Conservation (phyloP, 2,113 vertebrate genomes). For the Pycnonotus jocosus region DNA sequence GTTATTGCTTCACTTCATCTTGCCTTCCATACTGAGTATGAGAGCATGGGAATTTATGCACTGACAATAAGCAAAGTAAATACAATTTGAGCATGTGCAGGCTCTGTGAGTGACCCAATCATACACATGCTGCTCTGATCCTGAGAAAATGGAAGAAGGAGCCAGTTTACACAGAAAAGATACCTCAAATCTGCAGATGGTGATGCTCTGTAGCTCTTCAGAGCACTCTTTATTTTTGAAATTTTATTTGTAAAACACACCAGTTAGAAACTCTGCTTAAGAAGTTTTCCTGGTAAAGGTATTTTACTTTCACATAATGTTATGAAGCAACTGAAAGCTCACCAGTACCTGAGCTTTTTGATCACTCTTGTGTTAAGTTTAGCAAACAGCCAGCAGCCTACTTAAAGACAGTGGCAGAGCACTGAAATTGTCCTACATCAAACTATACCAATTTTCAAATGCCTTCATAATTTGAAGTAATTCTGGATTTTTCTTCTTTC, state of each 20-base stretch:
- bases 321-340: neutral
- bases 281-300: neutral
- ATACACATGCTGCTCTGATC: neutral
- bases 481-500: neutral
- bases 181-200: neutral
- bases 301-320: neutral
- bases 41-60: neutral
- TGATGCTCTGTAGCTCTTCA: neutral
- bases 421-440: neutral
- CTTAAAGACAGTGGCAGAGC: neutral
- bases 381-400: neutral
- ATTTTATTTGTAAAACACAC: neutral
- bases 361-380: neutral
- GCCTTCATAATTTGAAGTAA: neutral
- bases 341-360: neutral
- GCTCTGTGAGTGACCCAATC: neutral
- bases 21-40: neutral
- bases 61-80: neutral
- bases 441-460: neutral
- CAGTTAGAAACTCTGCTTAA: neutral
- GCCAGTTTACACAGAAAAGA: neutral
- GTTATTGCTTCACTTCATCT: neutral
- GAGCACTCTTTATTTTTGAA: neutral
- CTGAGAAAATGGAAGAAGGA: neutral
- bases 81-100: neutral